These are phyloP conservation scores for Matsumyia berberina DNA, from an alignment of 2,888 invertebrate genomes.

Conservation along the genomic window DNA sequence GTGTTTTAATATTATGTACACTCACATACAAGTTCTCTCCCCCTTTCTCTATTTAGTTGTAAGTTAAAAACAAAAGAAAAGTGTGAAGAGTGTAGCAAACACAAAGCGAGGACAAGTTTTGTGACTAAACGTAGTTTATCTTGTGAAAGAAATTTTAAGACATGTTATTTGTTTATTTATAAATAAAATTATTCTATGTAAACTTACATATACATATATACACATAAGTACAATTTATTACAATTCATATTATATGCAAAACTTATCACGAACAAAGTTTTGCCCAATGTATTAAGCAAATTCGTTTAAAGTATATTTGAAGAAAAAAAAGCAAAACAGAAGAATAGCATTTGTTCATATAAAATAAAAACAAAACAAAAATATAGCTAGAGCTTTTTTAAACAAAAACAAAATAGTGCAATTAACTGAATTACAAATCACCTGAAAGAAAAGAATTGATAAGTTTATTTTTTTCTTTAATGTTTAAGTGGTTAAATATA, in stretches of 20 bases:
- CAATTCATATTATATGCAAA: conserved; percentile 23
- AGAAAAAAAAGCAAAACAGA: conserved; percentile 10
- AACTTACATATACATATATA: conserved; percentile 35
- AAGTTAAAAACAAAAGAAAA: conserved; percentile 35
- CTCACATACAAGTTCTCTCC: conserved; percentile 45
- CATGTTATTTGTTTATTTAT: conserved; percentile 61
- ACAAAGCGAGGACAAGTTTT: conserved; percentile 9
- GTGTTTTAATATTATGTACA: conserved; percentile 66
- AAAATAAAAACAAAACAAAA: conserved; percentile 8
- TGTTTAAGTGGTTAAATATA: conserved; percentile 32
- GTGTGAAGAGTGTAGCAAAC: conserved; percentile 5
- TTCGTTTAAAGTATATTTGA: conserved; percentile 21
- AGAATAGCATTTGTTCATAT: conserved; percentile 39
- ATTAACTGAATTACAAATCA: conserved; percentile 53
- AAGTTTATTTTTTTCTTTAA: conserved; percentile 6
- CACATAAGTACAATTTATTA: conserved; percentile 51
- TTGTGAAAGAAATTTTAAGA: conserved; percentile 35
- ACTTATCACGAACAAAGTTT: conserved; percentile 7
- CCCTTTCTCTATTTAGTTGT: conserved; percentile 61
- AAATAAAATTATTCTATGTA: conserved; percentile 43
- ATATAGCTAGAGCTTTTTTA: conserved; percentile 60
- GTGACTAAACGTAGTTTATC: conserved; percentile 50
- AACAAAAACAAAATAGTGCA: conserved; percentile 62
- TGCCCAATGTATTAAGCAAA: conserved; percentile 4
- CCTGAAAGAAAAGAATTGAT: conserved; percentile 9